Conservation (phyloP, 2,113 vertebrate species). For the Myiagra hebetior region DNA sequence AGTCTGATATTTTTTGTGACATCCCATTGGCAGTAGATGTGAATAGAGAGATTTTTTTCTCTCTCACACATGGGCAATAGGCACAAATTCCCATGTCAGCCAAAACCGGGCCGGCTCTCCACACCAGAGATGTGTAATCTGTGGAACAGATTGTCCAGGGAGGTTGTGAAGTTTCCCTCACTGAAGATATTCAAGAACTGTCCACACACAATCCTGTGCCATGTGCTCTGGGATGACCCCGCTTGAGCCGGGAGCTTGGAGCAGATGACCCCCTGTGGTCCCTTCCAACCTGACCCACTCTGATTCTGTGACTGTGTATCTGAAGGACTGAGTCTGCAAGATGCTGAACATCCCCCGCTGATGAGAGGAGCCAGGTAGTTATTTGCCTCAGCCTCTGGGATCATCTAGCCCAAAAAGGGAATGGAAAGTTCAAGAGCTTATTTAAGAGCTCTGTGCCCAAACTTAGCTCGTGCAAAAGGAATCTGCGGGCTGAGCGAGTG, state of each 20-base stretch:
- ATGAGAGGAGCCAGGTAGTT: conserved; percentile 37
- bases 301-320: background rate
- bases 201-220: background rate
- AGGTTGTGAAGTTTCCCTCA: background rate
- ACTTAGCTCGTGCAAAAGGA: conserved; percentile 54
- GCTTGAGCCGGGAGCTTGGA: background rate
- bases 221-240: background rate
- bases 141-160: background rate
- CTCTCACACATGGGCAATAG: background rate
- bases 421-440: conserved; percentile 61
- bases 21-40: background rate
- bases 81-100: conserved; percentile 2
- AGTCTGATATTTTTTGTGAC: conserved; percentile 36
- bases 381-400: background rate
- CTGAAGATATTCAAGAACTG: background rate
- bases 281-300: background rate
- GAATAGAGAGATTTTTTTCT: conserved; percentile 5
- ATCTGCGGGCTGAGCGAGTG: background rate
- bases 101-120: background rate
- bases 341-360: background rate
- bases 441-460: conserved; percentile 50
- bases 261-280: background rate
- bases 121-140: background rate
- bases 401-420: conserved; percentile 55
- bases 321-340: background rate